These are phyloP conservation scores for Florisuga fusca DNA, from an alignment of 2,797 vertebrate species.

Conservation along the genomic window DNA sequence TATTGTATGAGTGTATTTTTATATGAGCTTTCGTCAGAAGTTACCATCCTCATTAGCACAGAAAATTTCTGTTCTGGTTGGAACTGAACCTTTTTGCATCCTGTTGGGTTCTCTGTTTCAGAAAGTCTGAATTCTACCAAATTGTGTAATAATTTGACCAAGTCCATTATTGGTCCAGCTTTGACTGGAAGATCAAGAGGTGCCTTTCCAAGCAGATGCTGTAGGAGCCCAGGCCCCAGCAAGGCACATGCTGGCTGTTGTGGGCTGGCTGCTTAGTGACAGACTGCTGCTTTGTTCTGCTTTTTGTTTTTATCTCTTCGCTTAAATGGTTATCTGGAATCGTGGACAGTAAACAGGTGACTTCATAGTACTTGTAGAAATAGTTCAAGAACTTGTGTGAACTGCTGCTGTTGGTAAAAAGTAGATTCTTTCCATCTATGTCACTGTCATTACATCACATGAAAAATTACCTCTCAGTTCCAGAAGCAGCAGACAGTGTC, in stretches of 20 bases:
- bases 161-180: not conserved
- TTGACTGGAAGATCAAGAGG: not conserved
- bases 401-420: not conserved
- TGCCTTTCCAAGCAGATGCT: rapidly evolving
- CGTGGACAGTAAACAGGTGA: not conserved
- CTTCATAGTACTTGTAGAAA: not conserved
- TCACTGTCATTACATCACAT: not conserved
- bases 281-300: not conserved
- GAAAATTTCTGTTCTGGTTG: not conserved
- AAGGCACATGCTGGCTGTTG: not conserved
- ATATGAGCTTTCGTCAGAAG: too few relatives aligned
- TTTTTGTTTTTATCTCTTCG: not conserved
- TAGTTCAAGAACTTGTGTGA: not conserved
- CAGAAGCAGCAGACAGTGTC: not conserved
- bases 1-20: too few relatives aligned
- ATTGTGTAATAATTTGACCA: not conserved
- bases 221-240: not conserved
- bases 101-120: not conserved
- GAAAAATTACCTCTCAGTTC: not conserved
- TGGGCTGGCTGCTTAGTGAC: not conserved
- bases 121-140: not conserved
- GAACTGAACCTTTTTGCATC: not conserved
- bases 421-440: not conserved
- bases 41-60: too few relatives aligned
- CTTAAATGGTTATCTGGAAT: not conserved